These are phyloP conservation scores for Melanotus villosus DNA, from an alignment of 2,888 invertebrate species.

Conservation along the genomic window DNA sequence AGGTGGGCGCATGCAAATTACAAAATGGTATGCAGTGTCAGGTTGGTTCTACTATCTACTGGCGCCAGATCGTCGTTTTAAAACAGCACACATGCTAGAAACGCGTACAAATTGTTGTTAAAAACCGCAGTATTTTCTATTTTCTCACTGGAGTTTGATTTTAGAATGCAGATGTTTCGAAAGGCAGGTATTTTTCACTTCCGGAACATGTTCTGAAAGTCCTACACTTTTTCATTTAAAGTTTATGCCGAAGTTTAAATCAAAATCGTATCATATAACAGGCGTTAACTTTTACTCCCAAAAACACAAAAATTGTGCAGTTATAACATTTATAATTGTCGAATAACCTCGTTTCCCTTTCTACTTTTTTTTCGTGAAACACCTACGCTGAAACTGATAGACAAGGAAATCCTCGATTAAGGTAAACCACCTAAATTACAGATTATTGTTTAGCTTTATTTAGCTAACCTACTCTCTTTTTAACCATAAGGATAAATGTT, in stretches of 20 bases:
- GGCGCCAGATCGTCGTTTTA: slow-evolving; percentile 46
- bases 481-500: no score
- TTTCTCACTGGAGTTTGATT: background rate
- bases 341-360: slow-evolving; percentile 13
- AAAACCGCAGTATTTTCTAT: slow-evolving; percentile 5
- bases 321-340: slow-evolving; percentile 6
- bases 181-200: background rate
- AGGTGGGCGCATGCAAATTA: slow-evolving; percentile 49
- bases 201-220: background rate
- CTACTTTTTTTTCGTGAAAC: slow-evolving; percentile 13
- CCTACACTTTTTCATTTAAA: background rate
- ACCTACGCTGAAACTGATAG: slow-evolving; percentile 10
- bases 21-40: slow-evolving; percentile 43
- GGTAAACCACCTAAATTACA: no score
- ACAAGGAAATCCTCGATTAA: slow-evolving; percentile 11
- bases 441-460: no score
- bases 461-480: no score
- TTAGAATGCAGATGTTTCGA: background rate
- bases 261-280: background rate
- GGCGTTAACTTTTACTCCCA: slow-evolving; percentile 2
- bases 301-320: slow-evolving; percentile 12
- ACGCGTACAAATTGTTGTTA: slow-evolving; percentile 25
- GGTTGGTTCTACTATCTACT: slow-evolving; percentile 41
- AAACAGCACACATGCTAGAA: slow-evolving; percentile 38
- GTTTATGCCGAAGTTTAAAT: slow-evolving; percentile 1